Base-by-base conservation (phyloP, 2,888 invertebrate genomes). In the Alviniconcha strummeri region DNA sequence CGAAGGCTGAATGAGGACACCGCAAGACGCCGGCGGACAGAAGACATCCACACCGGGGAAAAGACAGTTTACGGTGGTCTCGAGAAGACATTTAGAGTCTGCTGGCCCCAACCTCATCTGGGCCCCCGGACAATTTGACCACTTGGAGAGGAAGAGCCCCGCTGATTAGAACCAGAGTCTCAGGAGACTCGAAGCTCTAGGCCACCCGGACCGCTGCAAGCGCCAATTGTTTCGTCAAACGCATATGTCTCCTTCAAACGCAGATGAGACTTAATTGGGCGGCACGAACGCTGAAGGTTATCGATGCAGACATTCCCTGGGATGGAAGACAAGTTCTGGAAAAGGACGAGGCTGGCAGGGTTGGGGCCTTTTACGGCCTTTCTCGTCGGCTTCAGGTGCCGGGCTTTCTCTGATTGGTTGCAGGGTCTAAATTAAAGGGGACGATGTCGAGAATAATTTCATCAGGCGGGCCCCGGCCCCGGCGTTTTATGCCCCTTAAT, bases 381-480 rank as follows among this genome's bases (percentile, higher is more conserved):
- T n/a, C 6, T 8, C 60, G 9, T 7, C 11, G 52, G 57, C 64
- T 69, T 60, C 78, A 76, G 64, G 77, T 81, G 80, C 81, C 56
- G 55, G 82, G 55, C 60, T 69, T 60, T 69, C 74, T 80, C 69
- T 81, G 85, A 83, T 85, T 85, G 85, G 80, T 77, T 85, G 83
- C 72, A 75, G 81, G 85, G 69, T 80, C 81, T 76, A 83, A 85
- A 85, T 85, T 85, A 85, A 80, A 81, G 78, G 69, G 77, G 83
- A 85, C 83, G 67, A 80, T 83, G 83, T 83, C 80, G 85, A 75
- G 83, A 81, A 85, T 85, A 83, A 83, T 85, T 83, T 80, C 81
- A 81, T 77, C 77, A 77, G 74, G 67, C 69, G 60, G 76, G 72
- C 56, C 76, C 83, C 75, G 85, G 80, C 81, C 81, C 83, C 81